Evolutionary conservation across 1,140 invertebrate species (phyloP).

Genomic region (Pomacea maculata): DNA sequence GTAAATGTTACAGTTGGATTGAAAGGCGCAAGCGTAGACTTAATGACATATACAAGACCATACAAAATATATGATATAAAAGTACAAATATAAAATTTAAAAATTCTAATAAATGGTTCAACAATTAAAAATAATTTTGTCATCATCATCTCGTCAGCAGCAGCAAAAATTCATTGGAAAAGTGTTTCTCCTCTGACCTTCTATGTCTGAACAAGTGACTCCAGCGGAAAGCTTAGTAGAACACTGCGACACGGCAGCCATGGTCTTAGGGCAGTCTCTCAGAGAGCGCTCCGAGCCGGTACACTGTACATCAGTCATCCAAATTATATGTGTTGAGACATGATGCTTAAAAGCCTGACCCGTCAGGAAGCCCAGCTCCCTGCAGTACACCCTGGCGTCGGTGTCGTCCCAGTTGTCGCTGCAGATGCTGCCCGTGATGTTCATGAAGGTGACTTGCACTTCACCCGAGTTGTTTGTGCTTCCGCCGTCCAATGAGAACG

Average conservation of each 20-base stretch:
- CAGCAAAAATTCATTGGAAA: neutral
- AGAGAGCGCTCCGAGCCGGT: too few species aligned
- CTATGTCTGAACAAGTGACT: neutral
- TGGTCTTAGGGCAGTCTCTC: neutral
- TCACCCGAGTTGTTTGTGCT: constrained; percentile 25
- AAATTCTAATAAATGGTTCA: too few species aligned
- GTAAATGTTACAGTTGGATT: neutral
- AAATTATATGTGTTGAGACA: constrained; percentile 41
- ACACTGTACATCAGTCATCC: constrained; percentile 32
- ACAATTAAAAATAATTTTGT: too few species aligned
- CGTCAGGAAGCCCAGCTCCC: constrained; percentile 43
- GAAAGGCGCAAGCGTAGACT: neutral
- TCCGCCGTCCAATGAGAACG: neutral
- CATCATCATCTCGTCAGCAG: too few species aligned
- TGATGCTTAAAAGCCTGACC: constrained; percentile 41
- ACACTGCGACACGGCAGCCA: neutral
- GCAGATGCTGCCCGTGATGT: constrained; percentile 48
- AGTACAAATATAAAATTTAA: too few species aligned
- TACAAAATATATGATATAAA: neutral
- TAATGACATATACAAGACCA: neutral
- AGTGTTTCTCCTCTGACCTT: neutral
- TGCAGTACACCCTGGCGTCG: constrained; percentile 49
- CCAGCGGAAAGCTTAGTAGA: neutral
- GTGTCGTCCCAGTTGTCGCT: constrained; percentile 46
- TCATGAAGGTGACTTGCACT: constrained; percentile 41